These are phyloP conservation scores for Noturus placidus DNA, from an alignment of 2,113 vertebrate genomes.

Conservation along the genomic window DNA sequence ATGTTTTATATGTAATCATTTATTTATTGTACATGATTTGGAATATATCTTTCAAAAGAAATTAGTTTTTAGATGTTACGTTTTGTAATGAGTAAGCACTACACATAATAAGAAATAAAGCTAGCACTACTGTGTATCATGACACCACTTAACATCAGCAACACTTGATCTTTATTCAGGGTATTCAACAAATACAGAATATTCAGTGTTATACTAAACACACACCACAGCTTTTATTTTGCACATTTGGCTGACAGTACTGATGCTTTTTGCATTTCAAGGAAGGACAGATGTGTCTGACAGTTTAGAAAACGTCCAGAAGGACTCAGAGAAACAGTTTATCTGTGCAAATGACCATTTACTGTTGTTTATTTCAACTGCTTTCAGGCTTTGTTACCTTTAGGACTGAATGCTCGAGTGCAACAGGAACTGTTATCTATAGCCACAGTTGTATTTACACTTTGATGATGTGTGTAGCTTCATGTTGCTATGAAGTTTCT, in stretches of 20 bases:
- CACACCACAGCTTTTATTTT: background rate
- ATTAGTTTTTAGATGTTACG: background rate
- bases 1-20: background rate
- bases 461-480: slow-evolving; percentile 11
- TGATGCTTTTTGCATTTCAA: background rate
- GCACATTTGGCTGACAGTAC: background rate
- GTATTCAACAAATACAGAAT: background rate
- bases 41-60: background rate
- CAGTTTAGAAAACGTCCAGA: background rate
- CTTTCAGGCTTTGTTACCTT: slow-evolving; percentile 21
- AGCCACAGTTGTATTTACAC: slow-evolving; percentile 29
- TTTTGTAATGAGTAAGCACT: background rate
- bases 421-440: background rate
- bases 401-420: background rate
- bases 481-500: slow-evolving; percentile 27
- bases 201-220: background rate
- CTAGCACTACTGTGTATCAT: slow-evolving; percentile 51
- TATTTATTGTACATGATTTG: background rate
- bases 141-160: slow-evolving; percentile 64
- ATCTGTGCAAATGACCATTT: background rate
- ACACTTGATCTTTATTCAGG: slow-evolving; percentile 61
- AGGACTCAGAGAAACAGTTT: background rate
- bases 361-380: slow-evolving; percentile 20
- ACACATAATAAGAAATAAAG: background rate
- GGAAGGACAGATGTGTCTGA: background rate